phyloP scores from a whole-genome alignment of 1,140 invertebrate species.

The Drosophila sp. region DNA sequence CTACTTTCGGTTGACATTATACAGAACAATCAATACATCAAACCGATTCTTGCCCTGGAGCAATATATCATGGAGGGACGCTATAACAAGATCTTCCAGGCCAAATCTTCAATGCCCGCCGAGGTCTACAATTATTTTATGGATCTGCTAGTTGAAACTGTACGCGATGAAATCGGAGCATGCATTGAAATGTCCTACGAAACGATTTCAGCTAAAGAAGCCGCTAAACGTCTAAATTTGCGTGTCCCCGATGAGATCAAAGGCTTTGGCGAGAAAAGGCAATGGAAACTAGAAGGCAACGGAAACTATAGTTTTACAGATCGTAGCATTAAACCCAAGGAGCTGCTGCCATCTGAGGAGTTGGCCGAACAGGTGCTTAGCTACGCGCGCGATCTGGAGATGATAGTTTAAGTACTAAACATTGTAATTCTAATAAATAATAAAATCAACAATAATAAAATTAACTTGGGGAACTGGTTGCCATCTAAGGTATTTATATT shows the following conservation, averaged over 20 bases:
- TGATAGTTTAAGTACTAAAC: conserved; percentile 94
- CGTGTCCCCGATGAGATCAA: conserved; percentile 90
- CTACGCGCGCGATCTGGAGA: conserved; percentile 99
- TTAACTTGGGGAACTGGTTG: too few relatives aligned
- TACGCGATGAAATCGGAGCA: conserved; percentile 97
- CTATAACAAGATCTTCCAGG: conserved; percentile 95
- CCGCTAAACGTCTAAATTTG: conserved; percentile 95
- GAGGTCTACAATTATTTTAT: conserved; percentile 98
- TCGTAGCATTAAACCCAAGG: conserved; percentile 89
- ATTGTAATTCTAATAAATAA: conserved; percentile 42
- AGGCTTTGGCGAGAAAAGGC: conserved; percentile 92
- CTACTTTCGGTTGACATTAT: conserved; percentile 96
- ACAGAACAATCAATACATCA: conserved; percentile 97
- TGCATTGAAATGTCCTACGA: conserved; percentile 99
- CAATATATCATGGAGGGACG: conserved; percentile 99
- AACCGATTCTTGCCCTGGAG: conserved; percentile 97
- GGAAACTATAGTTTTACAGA: conserved; percentile 92
- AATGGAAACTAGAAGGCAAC: conserved; percentile 92
- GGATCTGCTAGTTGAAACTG: conserved; percentile 97
- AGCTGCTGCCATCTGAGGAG: conserved; percentile 94
- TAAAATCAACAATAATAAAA: conserved; percentile 21
- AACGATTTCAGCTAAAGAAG: conserved; percentile 94
- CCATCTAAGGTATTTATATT: too few relatives aligned
- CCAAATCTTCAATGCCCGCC: conserved; percentile 95
- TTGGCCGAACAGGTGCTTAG: conserved; percentile 97